These are phyloP conservation scores for Hemibagrus guttatus DNA, from an alignment of 2,797 vertebrate species.

Conservation along the genomic window DNA sequence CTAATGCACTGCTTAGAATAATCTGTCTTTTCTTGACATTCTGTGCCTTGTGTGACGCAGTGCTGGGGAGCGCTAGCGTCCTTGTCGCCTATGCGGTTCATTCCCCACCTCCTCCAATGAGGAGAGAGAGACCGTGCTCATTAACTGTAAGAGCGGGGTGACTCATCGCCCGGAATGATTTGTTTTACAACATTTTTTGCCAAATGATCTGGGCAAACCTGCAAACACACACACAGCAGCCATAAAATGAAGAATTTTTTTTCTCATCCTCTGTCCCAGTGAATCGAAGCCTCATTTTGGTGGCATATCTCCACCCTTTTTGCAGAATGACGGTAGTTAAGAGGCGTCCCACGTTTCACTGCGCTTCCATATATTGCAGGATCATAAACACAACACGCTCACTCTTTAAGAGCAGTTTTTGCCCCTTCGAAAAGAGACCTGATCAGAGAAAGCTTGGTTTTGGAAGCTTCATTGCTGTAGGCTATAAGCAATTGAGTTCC, in stretches of 20 bases:
- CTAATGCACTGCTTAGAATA: slow-evolving; percentile 56
- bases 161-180: slow-evolving; percentile 64
- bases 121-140: slow-evolving; percentile 61
- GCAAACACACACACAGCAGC: slow-evolving; percentile 37
- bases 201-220: slow-evolving; percentile 49
- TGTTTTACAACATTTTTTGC: slow-evolving; percentile 52
- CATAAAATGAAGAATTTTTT: slow-evolving; percentile 12
- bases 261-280: slow-evolving; percentile 20
- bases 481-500: neutral
- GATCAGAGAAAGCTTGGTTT: slow-evolving; percentile 18
- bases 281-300: slow-evolving; percentile 49
- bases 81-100: slow-evolving; percentile 51
- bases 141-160: slow-evolving; percentile 69
- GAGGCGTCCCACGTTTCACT: slow-evolving; percentile 58
- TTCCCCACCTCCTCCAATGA: slow-evolving; percentile 62
- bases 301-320: slow-evolving; percentile 34
- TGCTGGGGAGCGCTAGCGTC: slow-evolving; percentile 57
- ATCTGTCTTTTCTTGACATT: slow-evolving; percentile 69
- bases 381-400: slow-evolving; percentile 49
- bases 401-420: slow-evolving; percentile 22
- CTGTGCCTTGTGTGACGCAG: slow-evolving; percentile 57
- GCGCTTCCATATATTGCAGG: slow-evolving; percentile 54
- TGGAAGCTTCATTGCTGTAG: slow-evolving; percentile 1
- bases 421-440: slow-evolving; percentile 19
- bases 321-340: slow-evolving; percentile 52